Percentiles rank a stretch among this genome's conserved stretches.
phyloP scores from a whole-genome alignment of 1,140 invertebrate genomes.

The Patella vulgata region DNA sequence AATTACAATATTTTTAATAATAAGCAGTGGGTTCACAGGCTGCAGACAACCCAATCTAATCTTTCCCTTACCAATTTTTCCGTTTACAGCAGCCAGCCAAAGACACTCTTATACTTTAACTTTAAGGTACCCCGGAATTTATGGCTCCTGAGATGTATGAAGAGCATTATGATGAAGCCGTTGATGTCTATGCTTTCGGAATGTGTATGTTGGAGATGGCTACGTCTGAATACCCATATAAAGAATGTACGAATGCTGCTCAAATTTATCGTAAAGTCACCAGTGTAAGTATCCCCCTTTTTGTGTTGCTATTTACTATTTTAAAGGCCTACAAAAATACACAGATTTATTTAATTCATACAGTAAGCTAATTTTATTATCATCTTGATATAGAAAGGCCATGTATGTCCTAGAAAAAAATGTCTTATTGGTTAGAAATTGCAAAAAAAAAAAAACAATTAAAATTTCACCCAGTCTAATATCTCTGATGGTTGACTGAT shows the following conservation, averaged over 20 bases:
- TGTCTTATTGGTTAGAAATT: too few relatives aligned
- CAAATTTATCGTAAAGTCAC: slow-evolving; percentile 99
- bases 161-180: slow-evolving; percentile 99
- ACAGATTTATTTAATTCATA: too few relatives aligned
- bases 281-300: slow-evolving; percentile 74
- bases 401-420: too few relatives aligned
- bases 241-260: slow-evolving; percentile 96
- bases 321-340: background rate
- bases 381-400: too few relatives aligned
- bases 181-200: slow-evolving; percentile 99
- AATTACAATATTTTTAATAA: too few relatives aligned
- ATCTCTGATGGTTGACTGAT: too few relatives aligned
- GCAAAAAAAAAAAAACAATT: too few relatives aligned
- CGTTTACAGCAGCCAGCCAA: background rate
- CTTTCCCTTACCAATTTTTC: background rate
- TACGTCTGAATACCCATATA: slow-evolving; percentile 99
- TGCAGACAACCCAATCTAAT: too few relatives aligned
- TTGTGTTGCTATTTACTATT: too few relatives aligned
- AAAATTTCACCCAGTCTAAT: too few relatives aligned
- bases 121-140: slow-evolving; percentile 92
- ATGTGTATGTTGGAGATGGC: slow-evolving; percentile 99
- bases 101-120: slow-evolving; percentile 3
- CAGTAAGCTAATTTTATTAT: too few relatives aligned
- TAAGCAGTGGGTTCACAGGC: too few relatives aligned
- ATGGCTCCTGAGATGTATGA: slow-evolving; percentile 99